A percentile compares a stretch with the other conserved stretches of the same genome.
These are phyloP conservation scores for Oncorhynchus tshawytscha DNA, from an alignment of 2,113 vertebrate species.

Conservation along the genomic window DNA sequence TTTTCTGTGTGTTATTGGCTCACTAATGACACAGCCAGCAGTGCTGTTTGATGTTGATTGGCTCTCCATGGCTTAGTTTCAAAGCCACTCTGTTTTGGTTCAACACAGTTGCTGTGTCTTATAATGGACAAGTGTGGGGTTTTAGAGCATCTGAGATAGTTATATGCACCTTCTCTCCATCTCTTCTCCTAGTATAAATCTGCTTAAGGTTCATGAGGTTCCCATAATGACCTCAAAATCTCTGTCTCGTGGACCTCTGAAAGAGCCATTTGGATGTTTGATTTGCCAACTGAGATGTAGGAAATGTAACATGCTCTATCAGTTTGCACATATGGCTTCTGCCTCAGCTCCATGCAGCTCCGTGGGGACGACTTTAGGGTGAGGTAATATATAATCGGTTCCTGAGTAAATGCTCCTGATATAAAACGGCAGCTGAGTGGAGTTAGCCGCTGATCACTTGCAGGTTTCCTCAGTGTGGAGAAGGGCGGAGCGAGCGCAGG, in stretches of 20 bases:
- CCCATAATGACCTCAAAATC: background rate
- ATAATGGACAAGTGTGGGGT: background rate
- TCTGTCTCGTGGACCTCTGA: background rate
- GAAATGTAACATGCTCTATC: too few species aligned
- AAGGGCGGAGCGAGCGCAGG: background rate
- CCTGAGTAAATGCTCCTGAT: background rate
- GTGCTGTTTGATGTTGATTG: slow-evolving; percentile 51
- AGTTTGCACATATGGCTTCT: background rate
- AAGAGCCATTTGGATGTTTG: background rate
- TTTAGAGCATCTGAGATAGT: too few species aligned
- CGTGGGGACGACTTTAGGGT: background rate
- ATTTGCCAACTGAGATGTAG: background rate
- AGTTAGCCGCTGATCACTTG: background rate
- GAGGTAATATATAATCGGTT: background rate
- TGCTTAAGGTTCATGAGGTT: background rate
- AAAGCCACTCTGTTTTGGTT: background rate
- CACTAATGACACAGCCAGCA: slow-evolving; percentile 62
- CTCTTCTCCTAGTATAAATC: background rate
- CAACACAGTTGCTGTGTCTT: background rate
- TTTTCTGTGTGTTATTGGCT: slow-evolving; percentile 18
- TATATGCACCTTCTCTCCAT: background rate
- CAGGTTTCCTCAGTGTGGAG: background rate
- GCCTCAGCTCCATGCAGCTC: too few species aligned
- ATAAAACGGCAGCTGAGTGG: background rate
- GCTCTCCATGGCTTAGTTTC: slow-evolving; percentile 26